Conservation (phyloP, 2,113 vertebrate genomes). For the Falco punctatus region DNA sequence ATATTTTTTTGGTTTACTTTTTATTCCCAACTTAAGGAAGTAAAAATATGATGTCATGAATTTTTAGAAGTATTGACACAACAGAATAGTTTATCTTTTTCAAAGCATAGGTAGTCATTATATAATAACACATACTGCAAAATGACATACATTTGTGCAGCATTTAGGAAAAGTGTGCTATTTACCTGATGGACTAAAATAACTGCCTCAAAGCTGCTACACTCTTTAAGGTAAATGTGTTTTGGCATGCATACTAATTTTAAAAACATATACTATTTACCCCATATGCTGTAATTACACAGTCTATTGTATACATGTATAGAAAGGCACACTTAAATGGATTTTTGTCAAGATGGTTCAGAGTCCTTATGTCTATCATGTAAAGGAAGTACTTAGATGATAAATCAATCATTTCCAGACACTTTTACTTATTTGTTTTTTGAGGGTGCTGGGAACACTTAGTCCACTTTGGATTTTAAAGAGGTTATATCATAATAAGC, state of each 20-base stretch:
- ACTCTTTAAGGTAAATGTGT: conserved; percentile 49
- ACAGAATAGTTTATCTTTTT: not conserved
- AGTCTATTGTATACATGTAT: not conserved
- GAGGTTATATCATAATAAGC: not conserved
- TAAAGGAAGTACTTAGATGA: not conserved
- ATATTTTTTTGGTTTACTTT: not conserved
- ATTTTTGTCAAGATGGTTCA: conserved; percentile 28
- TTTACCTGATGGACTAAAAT: conserved; percentile 26
- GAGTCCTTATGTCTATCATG: not conserved
- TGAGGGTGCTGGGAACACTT: not conserved
- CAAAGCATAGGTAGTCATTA: not conserved
- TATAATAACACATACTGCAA: conserved; percentile 1
- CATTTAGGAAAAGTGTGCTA: conserved; percentile 12
- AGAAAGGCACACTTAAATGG: not conserved
- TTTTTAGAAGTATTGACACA: not conserved
- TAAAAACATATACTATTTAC: conserved; percentile 51
- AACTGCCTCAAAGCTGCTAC: conserved; percentile 39
- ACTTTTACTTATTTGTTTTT: not conserved
- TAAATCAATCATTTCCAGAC: not conserved
- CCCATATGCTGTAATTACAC: conserved; percentile 48
- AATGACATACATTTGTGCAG: conserved; percentile 10
- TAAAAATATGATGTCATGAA: not conserved
- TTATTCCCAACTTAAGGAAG: not conserved
- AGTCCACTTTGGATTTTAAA: not conserved
- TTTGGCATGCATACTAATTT: conserved; percentile 67